Base-by-base conservation (phyloP, 2,888 invertebrate species). In the Cyaniris semiargus region DNA sequence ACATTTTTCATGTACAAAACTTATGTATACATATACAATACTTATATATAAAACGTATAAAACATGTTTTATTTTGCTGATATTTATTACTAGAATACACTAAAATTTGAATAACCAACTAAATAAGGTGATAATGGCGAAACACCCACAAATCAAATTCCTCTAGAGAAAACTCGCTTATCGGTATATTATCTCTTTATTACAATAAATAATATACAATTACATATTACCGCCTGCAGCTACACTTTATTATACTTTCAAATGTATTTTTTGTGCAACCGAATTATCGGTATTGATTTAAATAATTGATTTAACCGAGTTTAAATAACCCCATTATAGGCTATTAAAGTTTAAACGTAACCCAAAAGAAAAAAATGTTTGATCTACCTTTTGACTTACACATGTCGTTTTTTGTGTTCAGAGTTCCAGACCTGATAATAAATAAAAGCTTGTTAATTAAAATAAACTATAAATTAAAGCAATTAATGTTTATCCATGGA, bases 251-350 rank as follows among this genome's bases (percentile, higher is more conserved):
- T 8, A 48, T 48, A 21, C 27, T 74, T 53, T 48, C 48, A 53
- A 74, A 74, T 74, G 18, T 3, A 27, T 74, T 74, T 74, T 48
- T 74, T 74, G 44, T 74, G 74, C 74, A 53, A 27, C 53, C 27
- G 74, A 53, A 74, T 74, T 27, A 72, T 72, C 72, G 48, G 4
- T 74, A 74, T 53, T 74, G 74, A 74, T 74, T 48, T 48, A 74
- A 74, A 53, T 53, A 74, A 74, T 74, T 48, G 74, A 74, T 74
- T 74, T 74, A 23, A 27, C 74, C 53, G 74, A 74, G 74, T 48
- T 74, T 8, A 74, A 74, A 53, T 27, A 23, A 27, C 74, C 74
- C 74, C 23, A 74, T 74, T 74, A 74, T 21, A 18, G 74, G 27
- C 74, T 53, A 74, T 53, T 74, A n/a, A n/a, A n/a, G n/a, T n/a